Percentiles rank a stretch among this genome's conserved stretches.
Evolutionary conservation across 2,797 vertebrate genomes (phyloP).

Genomic region (Eleutherodactylus coqui): DNA sequence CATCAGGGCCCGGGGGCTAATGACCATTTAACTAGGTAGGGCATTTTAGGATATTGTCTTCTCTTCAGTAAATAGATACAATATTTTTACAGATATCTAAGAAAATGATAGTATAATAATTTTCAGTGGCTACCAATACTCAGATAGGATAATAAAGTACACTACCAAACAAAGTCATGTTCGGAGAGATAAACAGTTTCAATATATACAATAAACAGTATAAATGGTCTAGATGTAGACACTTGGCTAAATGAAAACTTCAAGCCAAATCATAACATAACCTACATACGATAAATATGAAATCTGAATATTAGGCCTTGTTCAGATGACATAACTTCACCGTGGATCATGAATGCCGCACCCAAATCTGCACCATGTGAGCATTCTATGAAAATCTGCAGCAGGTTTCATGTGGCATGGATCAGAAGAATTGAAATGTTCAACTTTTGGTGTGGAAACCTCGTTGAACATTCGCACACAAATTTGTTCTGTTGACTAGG

Average conservation of each 20-base stretch:
- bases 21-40: background rate
- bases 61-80: background rate
- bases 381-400: too few relatives aligned
- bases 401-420: too few relatives aligned
- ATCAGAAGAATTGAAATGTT: too few relatives aligned
- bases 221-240: background rate
- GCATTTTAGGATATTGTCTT: background rate
- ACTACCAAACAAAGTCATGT: background rate
- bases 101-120: background rate
- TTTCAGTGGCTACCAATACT: background rate
- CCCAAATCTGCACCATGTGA: too few relatives aligned
- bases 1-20: too few relatives aligned
- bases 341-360: too few relatives aligned
- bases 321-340: too few relatives aligned
- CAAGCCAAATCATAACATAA: background rate
- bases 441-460: too few relatives aligned
- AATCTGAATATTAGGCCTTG: too few relatives aligned
- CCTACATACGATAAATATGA: background rate
- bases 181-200: background rate
- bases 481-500: too few relatives aligned
- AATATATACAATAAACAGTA: background rate
- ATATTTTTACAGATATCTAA: background rate
- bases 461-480: too few relatives aligned
- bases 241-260: background rate
- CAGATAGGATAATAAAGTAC: background rate